Conservation (phyloP, 1,140 invertebrate species). For the Cotesia glomerata region DNA sequence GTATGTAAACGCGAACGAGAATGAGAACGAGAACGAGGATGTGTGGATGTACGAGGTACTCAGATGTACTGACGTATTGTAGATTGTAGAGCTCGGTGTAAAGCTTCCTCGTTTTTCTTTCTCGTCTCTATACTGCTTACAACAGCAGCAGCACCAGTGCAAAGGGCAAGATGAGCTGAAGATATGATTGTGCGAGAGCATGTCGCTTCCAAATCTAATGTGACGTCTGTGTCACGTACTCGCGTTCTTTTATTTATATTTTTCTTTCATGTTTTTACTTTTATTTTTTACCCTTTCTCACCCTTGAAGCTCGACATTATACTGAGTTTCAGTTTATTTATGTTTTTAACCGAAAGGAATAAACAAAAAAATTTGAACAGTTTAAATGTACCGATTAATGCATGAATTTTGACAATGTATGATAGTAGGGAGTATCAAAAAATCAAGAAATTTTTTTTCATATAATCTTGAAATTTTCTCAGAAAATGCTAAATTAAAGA, state of each 20-base stretch:
- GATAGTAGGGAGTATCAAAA: too few species aligned
- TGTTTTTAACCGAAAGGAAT: too few species aligned
- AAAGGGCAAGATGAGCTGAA: conserved; percentile 48
- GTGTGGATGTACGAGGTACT: background rate
- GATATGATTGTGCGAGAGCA: conserved; percentile 57
- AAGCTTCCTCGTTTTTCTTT: too few species aligned
- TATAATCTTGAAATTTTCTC: too few species aligned
- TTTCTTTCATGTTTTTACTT: conserved; percentile 23
- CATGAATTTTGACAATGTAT: too few species aligned
- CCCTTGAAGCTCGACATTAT: background rate
- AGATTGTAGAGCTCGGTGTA: too few species aligned
- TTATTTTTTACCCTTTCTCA: background rate
- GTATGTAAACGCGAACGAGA: background rate
- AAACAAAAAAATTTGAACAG: too few species aligned
- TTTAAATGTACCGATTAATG: too few species aligned
- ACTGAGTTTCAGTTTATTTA: too few species aligned
- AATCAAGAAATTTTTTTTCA: too few species aligned
- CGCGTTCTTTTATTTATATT: conserved; percentile 29
- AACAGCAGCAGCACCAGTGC: conserved; percentile 12
- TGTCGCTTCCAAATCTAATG: conserved; percentile 61
- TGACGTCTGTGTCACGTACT: conserved; percentile 60
- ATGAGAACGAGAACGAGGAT: background rate
- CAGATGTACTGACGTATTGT: too few species aligned
- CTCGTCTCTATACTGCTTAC: conserved; percentile 15
- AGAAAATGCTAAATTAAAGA: too few species aligned